A percentile compares a stretch with the other conserved stretches of the same genome.
These are phyloP conservation scores for Pheucticus melanocephalus DNA, from an alignment of 2,113 vertebrate species.

Conservation along the genomic window DNA sequence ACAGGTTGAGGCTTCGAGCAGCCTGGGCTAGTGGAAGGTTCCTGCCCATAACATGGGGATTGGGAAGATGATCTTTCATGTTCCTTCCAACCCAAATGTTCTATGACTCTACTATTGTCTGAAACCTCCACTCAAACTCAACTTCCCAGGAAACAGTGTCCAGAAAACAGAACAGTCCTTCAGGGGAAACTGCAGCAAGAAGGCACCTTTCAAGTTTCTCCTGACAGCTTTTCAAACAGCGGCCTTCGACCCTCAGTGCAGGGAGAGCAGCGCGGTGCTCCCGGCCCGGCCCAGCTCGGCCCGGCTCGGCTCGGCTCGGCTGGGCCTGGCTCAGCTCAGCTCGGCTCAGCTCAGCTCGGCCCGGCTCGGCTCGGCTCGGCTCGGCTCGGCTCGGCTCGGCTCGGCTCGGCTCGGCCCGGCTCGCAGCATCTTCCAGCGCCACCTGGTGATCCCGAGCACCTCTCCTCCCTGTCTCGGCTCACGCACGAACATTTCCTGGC, in stretches of 20 bases:
- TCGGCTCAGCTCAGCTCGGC: fast-evolving
- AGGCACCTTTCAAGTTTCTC: background rate
- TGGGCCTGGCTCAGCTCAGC: fast-evolving
- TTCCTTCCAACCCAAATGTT: background rate
- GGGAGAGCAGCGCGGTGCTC: fast-evolving
- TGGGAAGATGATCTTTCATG: background rate
- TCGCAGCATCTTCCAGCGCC: background rate
- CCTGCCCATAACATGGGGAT: background rate
- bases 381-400: fast-evolving
- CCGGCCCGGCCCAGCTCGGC: fast-evolving
- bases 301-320: fast-evolving
- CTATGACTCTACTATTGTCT: background rate
- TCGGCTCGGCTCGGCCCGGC: no score
- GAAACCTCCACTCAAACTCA: background rate
- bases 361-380: fast-evolving
- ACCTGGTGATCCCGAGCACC: background rate
- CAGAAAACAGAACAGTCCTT: background rate
- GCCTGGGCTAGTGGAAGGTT: background rate
- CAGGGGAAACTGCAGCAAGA: background rate
- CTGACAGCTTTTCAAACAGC: background rate
- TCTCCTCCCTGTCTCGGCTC: fast-evolving
- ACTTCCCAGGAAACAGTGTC: background rate
- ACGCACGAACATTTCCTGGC: fast-evolving
- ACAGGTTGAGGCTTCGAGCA: background rate
- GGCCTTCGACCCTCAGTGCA: background rate